Evolutionary conservation across 2,797 vertebrate species (phyloP).

Genomic region (Onychomys leucogaster): DNA sequence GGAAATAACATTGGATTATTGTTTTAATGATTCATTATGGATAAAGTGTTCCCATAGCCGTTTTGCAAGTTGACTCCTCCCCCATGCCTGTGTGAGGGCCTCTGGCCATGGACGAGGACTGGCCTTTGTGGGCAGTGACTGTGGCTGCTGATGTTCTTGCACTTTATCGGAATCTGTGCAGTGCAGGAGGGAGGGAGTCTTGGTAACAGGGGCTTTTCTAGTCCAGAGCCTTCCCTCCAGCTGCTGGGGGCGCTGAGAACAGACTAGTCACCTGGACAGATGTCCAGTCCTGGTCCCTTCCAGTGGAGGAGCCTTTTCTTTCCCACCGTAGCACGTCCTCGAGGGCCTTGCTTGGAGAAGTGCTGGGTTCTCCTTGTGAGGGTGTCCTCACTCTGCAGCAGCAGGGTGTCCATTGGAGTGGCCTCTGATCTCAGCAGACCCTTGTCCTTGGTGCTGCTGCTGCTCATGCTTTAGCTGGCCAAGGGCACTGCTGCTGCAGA

Average conservation of each 20-base stretch:
- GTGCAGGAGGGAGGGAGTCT: not conserved
- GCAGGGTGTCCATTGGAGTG: not conserved
- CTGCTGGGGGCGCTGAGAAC: not conserved
- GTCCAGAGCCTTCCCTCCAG: not conserved
- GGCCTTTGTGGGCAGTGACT: not conserved
- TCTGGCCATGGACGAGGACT: not conserved
- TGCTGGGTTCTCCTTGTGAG: not conserved
- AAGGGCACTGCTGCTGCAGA: not conserved
- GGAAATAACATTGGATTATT: slow-evolving; percentile 54
- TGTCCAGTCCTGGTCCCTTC: not conserved
- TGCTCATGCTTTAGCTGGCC: not conserved
- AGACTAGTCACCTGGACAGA: not conserved
- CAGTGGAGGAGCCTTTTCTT: not conserved
- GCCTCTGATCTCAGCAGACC: not conserved
- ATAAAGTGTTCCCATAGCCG: not conserved
- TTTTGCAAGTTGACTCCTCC: not conserved
- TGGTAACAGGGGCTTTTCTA: not conserved
- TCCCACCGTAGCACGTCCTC: not conserved
- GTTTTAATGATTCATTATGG: not conserved
- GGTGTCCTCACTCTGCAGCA: not conserved
- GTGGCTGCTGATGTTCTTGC: not conserved
- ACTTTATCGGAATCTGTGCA: not conserved
- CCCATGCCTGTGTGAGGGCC: not conserved
- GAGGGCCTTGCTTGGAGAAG: not conserved
- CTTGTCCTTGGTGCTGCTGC: not conserved